A percentile compares a stretch with the other conserved stretches of the same genome.
phyloP scores from a whole-genome alignment of 2,113 vertebrate species.

The Oceanites oceanicus region DNA sequence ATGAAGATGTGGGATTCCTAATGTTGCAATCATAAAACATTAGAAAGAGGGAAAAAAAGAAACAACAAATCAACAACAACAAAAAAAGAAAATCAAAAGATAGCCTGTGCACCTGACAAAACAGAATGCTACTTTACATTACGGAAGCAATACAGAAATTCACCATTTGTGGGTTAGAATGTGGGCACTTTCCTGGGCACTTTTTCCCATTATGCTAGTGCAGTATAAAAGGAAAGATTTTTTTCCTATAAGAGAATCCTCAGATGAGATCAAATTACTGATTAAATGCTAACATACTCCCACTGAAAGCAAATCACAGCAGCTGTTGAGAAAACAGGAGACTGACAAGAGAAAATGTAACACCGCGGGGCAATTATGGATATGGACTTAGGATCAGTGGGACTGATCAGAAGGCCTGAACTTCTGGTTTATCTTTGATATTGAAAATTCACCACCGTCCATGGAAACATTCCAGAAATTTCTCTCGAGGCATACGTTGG shows the following conservation, averaged over 20 bases:
- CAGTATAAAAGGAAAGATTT: background rate
- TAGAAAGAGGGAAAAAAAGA: rapidly evolving
- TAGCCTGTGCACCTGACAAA: background rate
- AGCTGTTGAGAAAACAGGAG: background rate
- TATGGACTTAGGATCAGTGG: background rate
- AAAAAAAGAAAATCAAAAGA: background rate
- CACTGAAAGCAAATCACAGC: background rate
- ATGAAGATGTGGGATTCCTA: background rate
- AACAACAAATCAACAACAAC: background rate
- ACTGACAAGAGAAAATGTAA: background rate
- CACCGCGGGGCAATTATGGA: background rate
- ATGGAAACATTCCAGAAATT: background rate
- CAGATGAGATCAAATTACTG: background rate
- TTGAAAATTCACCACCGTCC: background rate
- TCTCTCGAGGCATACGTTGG: background rate
- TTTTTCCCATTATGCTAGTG: background rate
- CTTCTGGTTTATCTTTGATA: background rate
- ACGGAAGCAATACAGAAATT: background rate
- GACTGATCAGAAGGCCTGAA: background rate
- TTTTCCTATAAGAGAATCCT: background rate
- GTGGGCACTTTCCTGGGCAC: background rate
- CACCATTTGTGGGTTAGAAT: background rate
- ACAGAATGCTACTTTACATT: background rate
- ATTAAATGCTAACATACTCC: background rate
- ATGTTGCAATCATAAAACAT: background rate